Evolutionary conservation across 2,113 vertebrate species (phyloP).

Genomic region (Coracopsis vasa): DNA sequence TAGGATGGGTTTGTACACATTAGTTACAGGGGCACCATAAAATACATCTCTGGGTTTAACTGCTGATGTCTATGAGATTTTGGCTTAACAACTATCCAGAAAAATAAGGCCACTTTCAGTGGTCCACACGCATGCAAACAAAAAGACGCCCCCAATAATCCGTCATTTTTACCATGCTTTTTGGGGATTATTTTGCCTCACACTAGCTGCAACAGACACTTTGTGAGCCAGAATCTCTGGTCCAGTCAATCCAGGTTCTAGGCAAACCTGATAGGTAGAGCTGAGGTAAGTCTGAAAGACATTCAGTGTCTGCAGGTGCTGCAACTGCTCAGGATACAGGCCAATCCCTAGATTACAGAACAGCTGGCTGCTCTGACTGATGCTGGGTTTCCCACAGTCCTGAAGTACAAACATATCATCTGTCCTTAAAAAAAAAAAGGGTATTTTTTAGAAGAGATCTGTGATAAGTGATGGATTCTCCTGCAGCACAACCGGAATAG

Average conservation of each 20-base stretch:
- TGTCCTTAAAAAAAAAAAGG: background rate
- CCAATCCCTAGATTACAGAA: background rate
- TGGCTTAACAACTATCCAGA: background rate
- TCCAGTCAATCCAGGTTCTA: background rate
- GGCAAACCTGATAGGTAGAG: background rate
- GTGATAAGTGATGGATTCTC: background rate
- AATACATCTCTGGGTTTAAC: background rate
- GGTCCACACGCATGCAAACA: background rate
- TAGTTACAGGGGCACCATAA: background rate
- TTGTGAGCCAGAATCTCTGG: background rate
- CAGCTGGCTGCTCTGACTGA: background rate
- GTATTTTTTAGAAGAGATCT: background rate
- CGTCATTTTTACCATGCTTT: background rate
- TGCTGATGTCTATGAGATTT: background rate
- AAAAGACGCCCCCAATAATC: background rate
- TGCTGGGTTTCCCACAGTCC: background rate
- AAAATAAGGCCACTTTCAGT: background rate
- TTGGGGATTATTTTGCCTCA: background rate
- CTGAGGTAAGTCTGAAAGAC: background rate
- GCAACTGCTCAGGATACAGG: background rate
- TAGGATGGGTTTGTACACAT: background rate
- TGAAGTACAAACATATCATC: background rate
- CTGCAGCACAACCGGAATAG: background rate
- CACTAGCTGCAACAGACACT: background rate
- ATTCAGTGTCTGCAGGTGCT: background rate